Evolutionary conservation across 2,888 invertebrate species (phyloP).

Genomic region (Ornithoptera alexandrae): DNA sequence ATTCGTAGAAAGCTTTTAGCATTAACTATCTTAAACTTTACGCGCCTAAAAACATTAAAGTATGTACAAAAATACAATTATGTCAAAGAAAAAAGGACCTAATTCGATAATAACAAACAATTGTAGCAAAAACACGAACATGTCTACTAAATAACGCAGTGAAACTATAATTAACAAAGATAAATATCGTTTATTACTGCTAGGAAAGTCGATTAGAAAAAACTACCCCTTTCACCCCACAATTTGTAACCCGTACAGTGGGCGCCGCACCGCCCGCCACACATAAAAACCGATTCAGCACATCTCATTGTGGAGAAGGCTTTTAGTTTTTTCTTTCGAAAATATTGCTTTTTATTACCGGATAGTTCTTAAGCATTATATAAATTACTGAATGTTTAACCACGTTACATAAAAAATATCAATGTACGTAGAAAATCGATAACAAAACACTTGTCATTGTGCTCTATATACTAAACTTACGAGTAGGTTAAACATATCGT

Average conservation of each 20-base stretch:
- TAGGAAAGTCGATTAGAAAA: slow-evolving; percentile 80
- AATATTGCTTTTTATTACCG: too few relatives aligned
- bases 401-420: too few relatives aligned
- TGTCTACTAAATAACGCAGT: slow-evolving; percentile 72
- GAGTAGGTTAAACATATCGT: neutral
- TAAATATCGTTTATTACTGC: slow-evolving; percentile 81
- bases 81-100: slow-evolving; percentile 65
- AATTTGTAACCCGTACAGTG: slow-evolving; percentile 80
- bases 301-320: slow-evolving; percentile 46
- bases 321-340: slow-evolving; percentile 33
- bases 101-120: slow-evolving; percentile 76
- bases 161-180: slow-evolving; percentile 79
- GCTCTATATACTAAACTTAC: neutral
- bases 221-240: slow-evolving; percentile 80
- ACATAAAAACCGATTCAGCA: slow-evolving; percentile 65
- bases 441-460: too few relatives aligned
- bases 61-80: slow-evolving; percentile 26
- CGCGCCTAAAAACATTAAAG: neutral
- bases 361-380: too few relatives aligned
- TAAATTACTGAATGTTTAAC: too few relatives aligned
- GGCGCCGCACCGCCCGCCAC: slow-evolving; percentile 66
- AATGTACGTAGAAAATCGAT: too few relatives aligned
- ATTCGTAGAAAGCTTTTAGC: neutral
- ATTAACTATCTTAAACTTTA: neutral
- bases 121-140: slow-evolving; percentile 70